A percentile compares a stretch with the other conserved stretches of the same genome.
Conservation (phyloP, 2,797 vertebrate genomes). For the Pagetopsis macropterus region DNA sequence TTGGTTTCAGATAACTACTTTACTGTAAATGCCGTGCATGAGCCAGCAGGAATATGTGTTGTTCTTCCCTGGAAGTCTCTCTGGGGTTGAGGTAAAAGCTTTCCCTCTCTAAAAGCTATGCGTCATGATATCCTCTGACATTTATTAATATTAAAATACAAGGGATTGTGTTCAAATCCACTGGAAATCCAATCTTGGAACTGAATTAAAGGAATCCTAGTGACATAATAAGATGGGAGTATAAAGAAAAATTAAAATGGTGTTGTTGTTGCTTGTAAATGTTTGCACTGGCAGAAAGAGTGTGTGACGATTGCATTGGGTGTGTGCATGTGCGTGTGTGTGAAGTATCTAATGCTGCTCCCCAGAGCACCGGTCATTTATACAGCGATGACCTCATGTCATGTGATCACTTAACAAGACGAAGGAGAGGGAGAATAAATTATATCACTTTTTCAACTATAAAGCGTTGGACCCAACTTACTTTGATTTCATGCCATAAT, state of each 20-base stretch:
- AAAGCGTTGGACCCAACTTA: too few species aligned
- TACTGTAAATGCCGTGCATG: slow-evolving; percentile 4
- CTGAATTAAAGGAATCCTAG: neutral
- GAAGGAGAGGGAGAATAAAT: neutral
- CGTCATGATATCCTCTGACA: neutral
- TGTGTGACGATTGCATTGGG: slow-evolving; percentile 35
- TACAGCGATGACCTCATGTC: slow-evolving; percentile 69
- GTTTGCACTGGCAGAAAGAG: slow-evolving; percentile 11
- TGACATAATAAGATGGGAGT: neutral
- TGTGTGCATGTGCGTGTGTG: slow-evolving; percentile 38
- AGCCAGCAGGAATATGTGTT: neutral
- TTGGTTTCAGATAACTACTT: neutral
- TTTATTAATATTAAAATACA: neutral
- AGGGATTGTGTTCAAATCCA: neutral
- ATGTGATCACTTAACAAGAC: slow-evolving; percentile 32
- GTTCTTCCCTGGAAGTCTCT: slow-evolving; percentile 6
- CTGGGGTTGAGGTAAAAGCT: neutral
- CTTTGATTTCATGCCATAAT: too few species aligned
- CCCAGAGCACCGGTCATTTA: slow-evolving; percentile 34
- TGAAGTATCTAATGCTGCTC: slow-evolving; percentile 23
- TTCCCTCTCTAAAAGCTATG: neutral
- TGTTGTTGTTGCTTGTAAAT: neutral
- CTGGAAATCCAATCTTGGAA: neutral
- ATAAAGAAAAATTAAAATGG: neutral
- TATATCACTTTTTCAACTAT: too few species aligned